phyloP scores from a whole-genome alignment of 2,113 vertebrate species.

The Gasterosteus nipponicus region DNA sequence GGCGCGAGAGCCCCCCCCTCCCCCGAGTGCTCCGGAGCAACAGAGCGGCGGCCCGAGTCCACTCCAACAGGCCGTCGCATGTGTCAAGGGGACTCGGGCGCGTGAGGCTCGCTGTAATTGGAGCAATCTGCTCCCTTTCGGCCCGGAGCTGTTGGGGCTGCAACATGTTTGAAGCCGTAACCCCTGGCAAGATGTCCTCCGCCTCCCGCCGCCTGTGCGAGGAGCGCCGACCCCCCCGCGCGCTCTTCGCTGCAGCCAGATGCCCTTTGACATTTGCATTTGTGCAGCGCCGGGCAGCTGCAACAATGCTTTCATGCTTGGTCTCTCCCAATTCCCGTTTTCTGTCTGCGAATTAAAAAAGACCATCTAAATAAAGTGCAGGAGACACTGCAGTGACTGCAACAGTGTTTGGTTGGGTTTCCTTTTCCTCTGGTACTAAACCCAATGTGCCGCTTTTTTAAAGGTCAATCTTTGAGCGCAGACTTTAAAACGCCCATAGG shows the following conservation, averaged over 20 bases:
- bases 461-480: conserved; percentile 21
- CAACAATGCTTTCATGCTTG: conserved; percentile 15
- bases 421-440: not conserved
- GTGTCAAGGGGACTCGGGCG: conserved; percentile 73
- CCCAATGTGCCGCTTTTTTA: not conserved
- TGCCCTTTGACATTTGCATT: conserved; percentile 54
- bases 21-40: conserved; percentile 57
- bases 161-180: conserved; percentile 77
- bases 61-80: conserved; percentile 71
- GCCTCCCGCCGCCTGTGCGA: conserved; percentile 59
- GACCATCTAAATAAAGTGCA: conserved; percentile 25
- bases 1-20: conserved; percentile 44
- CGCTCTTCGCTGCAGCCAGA: conserved; percentile 47
- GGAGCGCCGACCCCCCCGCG: conserved; percentile 41
- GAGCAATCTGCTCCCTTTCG: conserved; percentile 77
- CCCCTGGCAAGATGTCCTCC: conserved; percentile 72
- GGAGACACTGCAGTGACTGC: not conserved
- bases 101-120: conserved; percentile 79
- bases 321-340: conserved; percentile 20
- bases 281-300: conserved; percentile 1
- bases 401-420: not conserved
- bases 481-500: conserved; percentile 4
- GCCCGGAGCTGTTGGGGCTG: conserved; percentile 62
- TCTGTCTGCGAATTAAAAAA: conserved; percentile 19
- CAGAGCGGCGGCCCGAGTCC: conserved; percentile 73